Percentiles rank a stretch among this genome's conserved stretches.
These are phyloP conservation scores for Hydrolagus affinis DNA, from an alignment of 2,113 vertebrate species.

Conservation along the genomic window DNA sequence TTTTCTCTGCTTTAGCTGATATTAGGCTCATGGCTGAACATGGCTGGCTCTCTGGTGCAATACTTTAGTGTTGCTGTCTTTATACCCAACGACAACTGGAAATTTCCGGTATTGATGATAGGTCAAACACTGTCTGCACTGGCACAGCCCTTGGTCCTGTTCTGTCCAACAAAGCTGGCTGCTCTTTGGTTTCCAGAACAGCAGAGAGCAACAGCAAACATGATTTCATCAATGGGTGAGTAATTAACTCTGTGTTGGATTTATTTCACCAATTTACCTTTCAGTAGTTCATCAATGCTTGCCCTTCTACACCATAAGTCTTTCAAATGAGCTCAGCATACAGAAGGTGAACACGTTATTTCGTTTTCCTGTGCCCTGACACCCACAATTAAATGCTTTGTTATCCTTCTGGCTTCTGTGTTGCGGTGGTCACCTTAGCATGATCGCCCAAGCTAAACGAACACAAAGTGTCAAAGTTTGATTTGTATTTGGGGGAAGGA, in stretches of 20 bases:
- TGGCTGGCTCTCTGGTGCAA: conserved; percentile 63
- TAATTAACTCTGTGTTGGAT: conserved; percentile 27
- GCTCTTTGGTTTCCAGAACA: conserved; percentile 87
- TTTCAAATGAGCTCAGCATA: no score
- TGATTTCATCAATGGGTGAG: conserved; percentile 86
- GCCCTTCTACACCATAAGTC: no score
- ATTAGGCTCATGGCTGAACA: conserved; percentile 78
- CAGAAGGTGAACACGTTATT: not conserved
- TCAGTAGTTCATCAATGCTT: not conserved
- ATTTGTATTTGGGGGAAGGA: no score
- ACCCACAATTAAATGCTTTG: not conserved
- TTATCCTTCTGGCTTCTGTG: not conserved
- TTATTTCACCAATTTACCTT: not conserved
- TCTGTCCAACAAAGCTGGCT: conserved; percentile 83
- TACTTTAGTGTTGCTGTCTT: conserved; percentile 40
- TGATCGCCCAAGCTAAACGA: no score
- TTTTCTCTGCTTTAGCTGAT: conserved; percentile 57
- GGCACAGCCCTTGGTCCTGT: conserved; percentile 82
- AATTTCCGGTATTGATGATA: conserved; percentile 56
- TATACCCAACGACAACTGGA: not conserved
- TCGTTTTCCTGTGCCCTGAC: not conserved
- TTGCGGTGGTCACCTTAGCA: no score
- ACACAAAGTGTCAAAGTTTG: no score
- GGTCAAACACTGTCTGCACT: conserved; percentile 76
- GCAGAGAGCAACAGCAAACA: conserved; percentile 83